Percentiles rank a stretch among this genome's conserved stretches.
Evolutionary conservation across 2,888 invertebrate genomes (phyloP).

Genomic region (Drosophila anceps): DNA sequence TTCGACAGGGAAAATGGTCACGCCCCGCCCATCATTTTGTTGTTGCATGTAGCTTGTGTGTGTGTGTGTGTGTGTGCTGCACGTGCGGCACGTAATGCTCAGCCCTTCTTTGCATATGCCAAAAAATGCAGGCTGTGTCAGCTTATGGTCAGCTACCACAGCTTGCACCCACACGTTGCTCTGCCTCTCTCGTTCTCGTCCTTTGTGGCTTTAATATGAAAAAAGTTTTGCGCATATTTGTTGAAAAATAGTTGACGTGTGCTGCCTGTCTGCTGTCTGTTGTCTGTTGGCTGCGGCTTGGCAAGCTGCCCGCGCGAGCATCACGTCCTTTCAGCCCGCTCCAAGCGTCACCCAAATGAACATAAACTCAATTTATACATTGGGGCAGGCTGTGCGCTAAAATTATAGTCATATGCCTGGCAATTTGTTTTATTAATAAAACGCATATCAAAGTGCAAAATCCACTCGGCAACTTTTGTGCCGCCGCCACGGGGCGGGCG

Average conservation of each 20-base stretch:
- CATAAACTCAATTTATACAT: slow-evolving; percentile 59
- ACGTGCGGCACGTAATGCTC: slow-evolving; percentile 72
- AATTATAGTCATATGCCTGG: slow-evolving; percentile 53
- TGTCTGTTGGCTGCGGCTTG: slow-evolving; percentile 43
- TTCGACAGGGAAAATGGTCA: slow-evolving; percentile 58
- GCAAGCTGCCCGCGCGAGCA: slow-evolving; percentile 39
- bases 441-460: slow-evolving; percentile 68
- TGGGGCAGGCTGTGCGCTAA: slow-evolving; percentile 23
- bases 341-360: slow-evolving; percentile 32
- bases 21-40: slow-evolving; percentile 48
- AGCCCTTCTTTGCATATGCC: slow-evolving; percentile 69
- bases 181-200: not conserved
- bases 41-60: slow-evolving; percentile 11
- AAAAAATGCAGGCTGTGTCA: slow-evolving; percentile 56
- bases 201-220: slow-evolving; percentile 62
- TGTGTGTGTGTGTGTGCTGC: slow-evolving; percentile 33
- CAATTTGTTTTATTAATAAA: slow-evolving; percentile 68
- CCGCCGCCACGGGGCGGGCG: not conserved
- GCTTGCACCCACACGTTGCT: not conserved
- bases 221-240: slow-evolving; percentile 64
- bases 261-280: slow-evolving; percentile 18
- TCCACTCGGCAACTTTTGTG: slow-evolving; percentile 48
- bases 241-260: slow-evolving; percentile 67
- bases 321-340: slow-evolving; percentile 31
- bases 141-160: slow-evolving; percentile 51